Evolutionary conservation across 2,888 invertebrate species (phyloP).

Genomic region (Lasioglossum oenotherae): DNA sequence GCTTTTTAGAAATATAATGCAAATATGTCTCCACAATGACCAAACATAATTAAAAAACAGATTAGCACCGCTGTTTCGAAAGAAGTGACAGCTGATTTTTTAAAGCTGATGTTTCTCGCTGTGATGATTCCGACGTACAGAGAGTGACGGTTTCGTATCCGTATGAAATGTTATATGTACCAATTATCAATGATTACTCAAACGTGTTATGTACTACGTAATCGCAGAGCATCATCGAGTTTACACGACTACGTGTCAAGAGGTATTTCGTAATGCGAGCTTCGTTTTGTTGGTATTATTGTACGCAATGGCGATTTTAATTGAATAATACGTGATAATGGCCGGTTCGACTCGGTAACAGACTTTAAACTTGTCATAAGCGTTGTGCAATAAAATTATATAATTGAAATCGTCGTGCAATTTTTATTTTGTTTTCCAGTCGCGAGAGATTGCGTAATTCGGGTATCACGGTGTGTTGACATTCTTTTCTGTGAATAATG

Average conservation of each 20-base stretch:
- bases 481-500: not conserved
- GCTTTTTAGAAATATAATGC: not conserved
- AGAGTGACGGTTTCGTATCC: not conserved
- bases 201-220: not conserved
- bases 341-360: not conserved
- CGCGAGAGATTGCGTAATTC: not conserved
- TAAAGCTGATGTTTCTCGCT: not conserved
- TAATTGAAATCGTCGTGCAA: not conserved
- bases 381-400: not conserved
- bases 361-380: not conserved
- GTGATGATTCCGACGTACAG: not conserved
- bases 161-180: not conserved
- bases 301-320: constrained; percentile 14
- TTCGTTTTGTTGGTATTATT: constrained; percentile 7
- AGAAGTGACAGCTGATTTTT: no score
- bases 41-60: no score
- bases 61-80: no score
- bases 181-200: not conserved
- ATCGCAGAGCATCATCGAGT: not conserved
- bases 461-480: not conserved
- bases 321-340: constrained; percentile 12
- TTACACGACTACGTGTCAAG: not conserved
- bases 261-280: not conserved
- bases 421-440: not conserved
- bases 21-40: no score